A percentile compares a stretch with the other conserved stretches of the same genome.
Evolutionary conservation across 53 echinoderm and acorn worm genomes (phyloP).

Genomic region (Apostichopus leukothele): DNA sequence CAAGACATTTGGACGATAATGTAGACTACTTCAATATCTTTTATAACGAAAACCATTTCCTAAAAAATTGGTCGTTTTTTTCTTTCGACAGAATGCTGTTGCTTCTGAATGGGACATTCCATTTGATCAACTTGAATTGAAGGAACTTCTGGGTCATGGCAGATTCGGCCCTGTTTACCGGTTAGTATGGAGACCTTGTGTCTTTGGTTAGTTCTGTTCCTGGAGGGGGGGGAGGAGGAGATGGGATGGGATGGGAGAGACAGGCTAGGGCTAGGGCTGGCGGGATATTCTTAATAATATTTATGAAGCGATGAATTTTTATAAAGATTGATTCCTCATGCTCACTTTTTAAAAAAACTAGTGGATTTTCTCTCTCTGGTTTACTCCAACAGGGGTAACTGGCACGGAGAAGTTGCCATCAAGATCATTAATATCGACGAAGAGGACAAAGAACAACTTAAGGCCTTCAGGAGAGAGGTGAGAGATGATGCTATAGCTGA

Average conservation of each 20-base stretch:
- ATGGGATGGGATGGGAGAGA: too few species aligned
- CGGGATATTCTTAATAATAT: not conserved
- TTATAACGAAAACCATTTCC: too few species aligned
- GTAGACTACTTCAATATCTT: too few species aligned
- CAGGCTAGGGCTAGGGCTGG: not conserved
- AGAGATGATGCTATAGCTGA: conserved; percentile 12
- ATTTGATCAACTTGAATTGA: conserved; percentile 73
- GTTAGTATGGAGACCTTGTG: conserved; percentile 51
- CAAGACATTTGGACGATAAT: too few species aligned
- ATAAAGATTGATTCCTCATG: too few species aligned
- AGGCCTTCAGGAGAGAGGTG: conserved; percentile 92
- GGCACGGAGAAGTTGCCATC: conserved; percentile 97
- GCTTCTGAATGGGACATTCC: conserved; percentile 99
- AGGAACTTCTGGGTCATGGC: conserved; percentile 72
- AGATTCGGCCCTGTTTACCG: conserved; percentile 89
- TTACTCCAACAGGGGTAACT: conserved; percentile 71
- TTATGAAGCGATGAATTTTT: too few species aligned
- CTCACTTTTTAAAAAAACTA: not conserved
- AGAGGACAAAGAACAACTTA: conserved; percentile 73
- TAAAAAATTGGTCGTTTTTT: not conserved
- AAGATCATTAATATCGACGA: conserved; percentile 81
- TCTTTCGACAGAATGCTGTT: conserved; percentile 59
- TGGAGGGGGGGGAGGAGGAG: too few species aligned
- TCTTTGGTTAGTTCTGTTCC: not conserved
- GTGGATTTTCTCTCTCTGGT: not conserved